Evolutionary conservation across 2,888 invertebrate genomes (phyloP).

Genomic region (Troides helena): DNA sequence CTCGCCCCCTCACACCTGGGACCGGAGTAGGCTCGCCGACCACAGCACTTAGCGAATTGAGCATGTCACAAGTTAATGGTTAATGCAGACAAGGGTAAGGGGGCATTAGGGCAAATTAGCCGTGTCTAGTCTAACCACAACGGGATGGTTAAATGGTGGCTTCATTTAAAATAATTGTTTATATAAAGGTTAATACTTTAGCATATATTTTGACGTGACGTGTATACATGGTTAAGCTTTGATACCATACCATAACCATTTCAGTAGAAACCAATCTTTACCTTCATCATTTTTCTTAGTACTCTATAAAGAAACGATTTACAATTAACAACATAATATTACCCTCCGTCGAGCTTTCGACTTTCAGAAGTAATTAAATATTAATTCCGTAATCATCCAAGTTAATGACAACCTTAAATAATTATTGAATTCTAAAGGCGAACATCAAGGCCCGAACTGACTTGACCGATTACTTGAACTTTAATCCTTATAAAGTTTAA

Average conservation of each 20-base stretch:
- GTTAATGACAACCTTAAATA: constrained; percentile 29
- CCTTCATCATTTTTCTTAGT: background rate
- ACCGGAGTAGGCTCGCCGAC: constrained; percentile 52
- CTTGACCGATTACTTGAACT: constrained; percentile 24
- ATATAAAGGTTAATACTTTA: constrained; percentile 26
- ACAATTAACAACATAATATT: constrained; percentile 8
- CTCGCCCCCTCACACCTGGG: constrained; percentile 33
- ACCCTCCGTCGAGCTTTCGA: constrained; percentile 7
- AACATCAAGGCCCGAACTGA: constrained; percentile 15
- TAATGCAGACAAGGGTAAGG: constrained; percentile 76
- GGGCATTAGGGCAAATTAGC: constrained; percentile 74
- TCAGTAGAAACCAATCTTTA: background rate
- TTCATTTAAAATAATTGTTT: constrained; percentile 49
- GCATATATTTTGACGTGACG: background rate
- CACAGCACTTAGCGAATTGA: constrained; percentile 79
- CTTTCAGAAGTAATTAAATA: constrained; percentile 25
- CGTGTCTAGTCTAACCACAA: constrained; percentile 60
- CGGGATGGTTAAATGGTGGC: constrained; percentile 44
- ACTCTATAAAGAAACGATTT: background rate
- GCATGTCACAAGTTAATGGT: constrained; percentile 78
- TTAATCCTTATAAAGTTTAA: constrained; percentile 25
- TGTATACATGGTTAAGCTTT: background rate
- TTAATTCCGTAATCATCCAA: constrained; percentile 28
- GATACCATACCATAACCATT: too few relatives aligned
- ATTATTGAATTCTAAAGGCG: constrained; percentile 28